Base-by-base conservation (phyloP, 2,797 vertebrate species). In the Brachyalestes nurse region DNA sequence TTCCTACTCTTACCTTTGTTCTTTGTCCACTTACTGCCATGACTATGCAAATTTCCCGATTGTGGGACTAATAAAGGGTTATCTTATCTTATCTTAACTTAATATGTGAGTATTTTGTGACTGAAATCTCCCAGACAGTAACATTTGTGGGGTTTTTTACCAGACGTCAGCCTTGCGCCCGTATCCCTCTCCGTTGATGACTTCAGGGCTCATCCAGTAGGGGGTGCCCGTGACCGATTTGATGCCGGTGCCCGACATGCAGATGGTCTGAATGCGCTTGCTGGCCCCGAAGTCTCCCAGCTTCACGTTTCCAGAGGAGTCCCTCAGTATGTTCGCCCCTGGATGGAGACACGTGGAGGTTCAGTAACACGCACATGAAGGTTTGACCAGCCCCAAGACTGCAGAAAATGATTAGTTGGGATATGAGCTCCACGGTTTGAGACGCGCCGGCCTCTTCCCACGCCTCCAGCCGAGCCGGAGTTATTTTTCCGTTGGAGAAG, bases 141-240 rank as follows among this genome's bases (percentile, higher is more conserved):
- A 45, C 10, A 6, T 58, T 58, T 28, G 28, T 28, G 28, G 28
- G 28, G 0, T 38, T 21, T 21, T 17, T 93, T 92, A 97, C 97
- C 97, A 97, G 9, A 97, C 95, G 2, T 97, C 97, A 69, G 97
- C 97, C 87, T 97, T 97, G 85, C 97, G 94, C 62, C 97, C 97
- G 0, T 97, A 97, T 77, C 97, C 97, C 85, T 97, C 97, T 86
- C 97, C 97, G 6, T 96, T 97, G 88, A 97, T 97, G 79, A 97
- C 97, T 86, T 97, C 97, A 0, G 97, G 97, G 84, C 96, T 97
- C 97, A 97, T 97, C 97, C 97, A 97, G 92, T 97, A 97, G 2
- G 97, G 97, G 78, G 97, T 97, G 94, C 97, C 97, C 0, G 96
- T 97, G 90, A 97, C 96, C 0, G 97, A 97, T 89, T 97, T 97